Evolutionary conservation across 2,113 vertebrate genomes (phyloP).

Genomic region (Caranx ignobilis): DNA sequence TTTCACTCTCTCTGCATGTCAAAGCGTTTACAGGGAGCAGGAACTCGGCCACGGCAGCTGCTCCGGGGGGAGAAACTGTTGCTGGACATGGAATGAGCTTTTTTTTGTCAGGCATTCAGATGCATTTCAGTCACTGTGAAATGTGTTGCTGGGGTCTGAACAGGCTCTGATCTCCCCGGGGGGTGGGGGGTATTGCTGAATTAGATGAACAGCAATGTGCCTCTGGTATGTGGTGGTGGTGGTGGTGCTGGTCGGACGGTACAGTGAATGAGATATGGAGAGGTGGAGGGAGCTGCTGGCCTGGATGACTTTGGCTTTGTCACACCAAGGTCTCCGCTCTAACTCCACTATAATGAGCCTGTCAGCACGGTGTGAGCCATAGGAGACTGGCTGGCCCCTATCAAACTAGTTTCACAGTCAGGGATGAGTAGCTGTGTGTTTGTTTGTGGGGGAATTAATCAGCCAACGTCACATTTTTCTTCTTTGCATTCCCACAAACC

Average conservation of each 20-base stretch:
- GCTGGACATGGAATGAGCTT: slow-evolving; percentile 37
- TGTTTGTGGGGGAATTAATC: slow-evolving; percentile 11
- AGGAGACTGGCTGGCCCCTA: slow-evolving; percentile 66
- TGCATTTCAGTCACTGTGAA: slow-evolving; percentile 39
- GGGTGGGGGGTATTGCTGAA: slow-evolving; percentile 10
- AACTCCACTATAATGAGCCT: slow-evolving; percentile 75
- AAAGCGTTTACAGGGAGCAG: slow-evolving; percentile 10
- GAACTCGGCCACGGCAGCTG: background rate
- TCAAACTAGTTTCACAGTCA: slow-evolving; percentile 70
- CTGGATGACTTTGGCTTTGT: slow-evolving; percentile 72
- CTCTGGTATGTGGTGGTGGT: background rate
- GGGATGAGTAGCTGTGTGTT: slow-evolving; percentile 55
- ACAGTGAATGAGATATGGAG: slow-evolving; percentile 12
- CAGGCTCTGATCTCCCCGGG: slow-evolving; percentile 13
- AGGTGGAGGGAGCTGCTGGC: slow-evolving; percentile 45
- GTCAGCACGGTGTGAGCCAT: slow-evolving; percentile 65
- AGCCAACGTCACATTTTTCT: slow-evolving; percentile 15
- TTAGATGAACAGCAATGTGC: slow-evolving; percentile 24
- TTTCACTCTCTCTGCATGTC: background rate
- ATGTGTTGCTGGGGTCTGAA: slow-evolving; percentile 26
- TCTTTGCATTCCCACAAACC: slow-evolving; percentile 12
- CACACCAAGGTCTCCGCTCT: slow-evolving; percentile 75
- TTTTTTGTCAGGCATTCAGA: slow-evolving; percentile 32
- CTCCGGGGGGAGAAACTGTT: background rate
- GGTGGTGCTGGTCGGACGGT: slow-evolving; percentile 30